phyloP scores from a whole-genome alignment of 2,113 vertebrate species.

The Hystrix brachyura region DNA sequence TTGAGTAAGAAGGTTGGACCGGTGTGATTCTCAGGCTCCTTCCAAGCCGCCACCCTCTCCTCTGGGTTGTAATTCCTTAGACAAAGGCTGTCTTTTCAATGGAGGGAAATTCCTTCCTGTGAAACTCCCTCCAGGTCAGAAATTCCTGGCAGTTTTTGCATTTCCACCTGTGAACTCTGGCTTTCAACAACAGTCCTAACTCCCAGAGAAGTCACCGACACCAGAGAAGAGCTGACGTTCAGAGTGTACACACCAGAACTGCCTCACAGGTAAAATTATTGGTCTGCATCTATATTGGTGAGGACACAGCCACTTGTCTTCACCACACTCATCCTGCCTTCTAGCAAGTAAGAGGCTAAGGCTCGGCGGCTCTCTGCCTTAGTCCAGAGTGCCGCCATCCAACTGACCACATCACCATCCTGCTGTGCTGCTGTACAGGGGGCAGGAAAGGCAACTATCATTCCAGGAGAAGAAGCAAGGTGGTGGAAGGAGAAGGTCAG shows the following conservation, averaged over 20 bases:
- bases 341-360: neutral
- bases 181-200: neutral
- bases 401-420: neutral
- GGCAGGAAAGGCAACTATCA: neutral
- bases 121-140: neutral
- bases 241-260: neutral
- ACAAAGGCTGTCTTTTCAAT: neutral
- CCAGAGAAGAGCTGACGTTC: neutral
- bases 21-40: neutral
- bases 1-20: neutral
- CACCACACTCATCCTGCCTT: neutral
- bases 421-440: accelerated
- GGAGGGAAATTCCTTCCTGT: neutral
- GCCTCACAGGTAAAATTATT: neutral
- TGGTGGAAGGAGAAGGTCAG: neutral
- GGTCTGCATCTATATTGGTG: neutral
- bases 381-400: neutral
- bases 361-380: neutral
- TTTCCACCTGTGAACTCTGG: neutral
- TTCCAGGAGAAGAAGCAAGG: neutral
- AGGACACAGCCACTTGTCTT: neutral
- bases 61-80: neutral
- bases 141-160: neutral
- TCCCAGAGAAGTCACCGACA: neutral
- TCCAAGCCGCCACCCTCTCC: neutral